Percentiles rank a stretch among this genome's conserved stretches.
phyloP scores from a whole-genome alignment of 2,888 invertebrate genomes.

The Nymphalis polychloros region DNA sequence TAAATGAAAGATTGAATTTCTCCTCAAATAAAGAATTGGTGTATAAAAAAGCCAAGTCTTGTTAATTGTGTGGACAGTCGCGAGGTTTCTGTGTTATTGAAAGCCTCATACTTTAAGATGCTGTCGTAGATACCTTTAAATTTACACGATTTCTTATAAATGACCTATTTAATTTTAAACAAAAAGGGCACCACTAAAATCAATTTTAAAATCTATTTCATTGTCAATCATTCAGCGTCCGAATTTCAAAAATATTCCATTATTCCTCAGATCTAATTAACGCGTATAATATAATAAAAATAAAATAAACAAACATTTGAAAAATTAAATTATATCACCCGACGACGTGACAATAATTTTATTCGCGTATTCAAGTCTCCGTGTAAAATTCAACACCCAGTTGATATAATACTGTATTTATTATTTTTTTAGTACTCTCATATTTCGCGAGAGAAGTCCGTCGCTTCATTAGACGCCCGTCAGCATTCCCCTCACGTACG shows the following conservation, averaged over 20 bases:
- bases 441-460: conserved; percentile 26
- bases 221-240: no score
- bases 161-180: no score
- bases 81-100: conserved; percentile 2
- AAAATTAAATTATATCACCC: conserved; percentile 12
- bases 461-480: conserved; percentile 30
- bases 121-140: no score
- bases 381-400: conserved; percentile 14
- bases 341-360: conserved; percentile 12
- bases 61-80: conserved; percentile 25
- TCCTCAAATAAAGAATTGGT: conserved; percentile 9
- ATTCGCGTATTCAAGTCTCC: conserved; percentile 17
- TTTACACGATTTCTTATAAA: no score
- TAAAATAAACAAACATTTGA: conserved; percentile 1
- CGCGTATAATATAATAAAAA: background rate
- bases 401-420: conserved; percentile 32
- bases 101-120: background rate
- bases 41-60: conserved; percentile 38
- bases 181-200: no score
- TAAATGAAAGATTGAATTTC: no score
- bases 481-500: conserved; percentile 29
- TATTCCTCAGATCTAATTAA: no score
- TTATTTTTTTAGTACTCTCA: conserved; percentile 31
- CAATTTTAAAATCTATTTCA: no score
- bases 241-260: no score